Evolutionary conservation across 2,113 vertebrate species (phyloP).

Genomic region (Neolamprologus hecqui): DNA sequence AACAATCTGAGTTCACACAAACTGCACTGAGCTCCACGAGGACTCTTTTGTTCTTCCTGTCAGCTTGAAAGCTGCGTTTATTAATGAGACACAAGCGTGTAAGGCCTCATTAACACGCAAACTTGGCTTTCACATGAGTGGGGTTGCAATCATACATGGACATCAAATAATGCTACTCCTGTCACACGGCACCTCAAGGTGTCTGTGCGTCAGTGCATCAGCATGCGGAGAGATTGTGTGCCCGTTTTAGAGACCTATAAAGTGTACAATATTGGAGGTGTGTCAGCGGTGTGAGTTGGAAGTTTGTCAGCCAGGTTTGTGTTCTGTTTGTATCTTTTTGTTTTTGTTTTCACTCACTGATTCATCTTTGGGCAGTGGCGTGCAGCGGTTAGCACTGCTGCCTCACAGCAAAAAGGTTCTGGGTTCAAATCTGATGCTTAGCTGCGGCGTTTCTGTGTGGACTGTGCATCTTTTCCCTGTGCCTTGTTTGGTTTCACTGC

Average conservation of each 20-base stretch:
- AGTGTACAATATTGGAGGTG: neutral
- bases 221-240: accelerated
- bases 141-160: neutral
- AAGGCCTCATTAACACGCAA: neutral
- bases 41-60: neutral
- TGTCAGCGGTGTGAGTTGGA: neutral
- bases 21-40: neutral
- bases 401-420: accelerated
- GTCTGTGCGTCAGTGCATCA: neutral
- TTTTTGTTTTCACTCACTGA: neutral
- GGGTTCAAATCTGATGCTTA: neutral
- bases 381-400: neutral
- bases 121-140: neutral
- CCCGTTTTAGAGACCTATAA: neutral
- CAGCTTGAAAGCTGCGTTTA: neutral
- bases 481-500: neutral
- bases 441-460: accelerated
- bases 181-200: neutral
- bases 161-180: neutral
- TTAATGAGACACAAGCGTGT: neutral
- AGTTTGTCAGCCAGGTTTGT: neutral
- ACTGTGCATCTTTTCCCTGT: neutral
- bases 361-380: neutral
- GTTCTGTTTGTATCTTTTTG: neutral
- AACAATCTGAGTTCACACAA: neutral